Evolutionary conservation across 2,888 invertebrate species (phyloP).

Genomic region (Andrena camellia): DNA sequence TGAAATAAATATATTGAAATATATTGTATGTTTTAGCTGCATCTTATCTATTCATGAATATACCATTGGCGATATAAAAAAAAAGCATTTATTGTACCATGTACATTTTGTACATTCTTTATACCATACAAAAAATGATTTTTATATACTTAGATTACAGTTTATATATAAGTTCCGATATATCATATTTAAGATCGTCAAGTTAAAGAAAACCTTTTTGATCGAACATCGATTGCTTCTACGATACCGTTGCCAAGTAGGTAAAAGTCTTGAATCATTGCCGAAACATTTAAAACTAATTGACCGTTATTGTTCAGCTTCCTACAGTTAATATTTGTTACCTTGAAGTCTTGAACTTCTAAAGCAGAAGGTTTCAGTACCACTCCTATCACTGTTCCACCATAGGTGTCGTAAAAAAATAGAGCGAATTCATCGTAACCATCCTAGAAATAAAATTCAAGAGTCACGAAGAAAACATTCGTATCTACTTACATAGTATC

Average conservation of each 20-base stretch:
- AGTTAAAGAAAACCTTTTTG: conserved; percentile 42
- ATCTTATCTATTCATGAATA: conserved; percentile 7
- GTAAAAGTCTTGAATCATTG: conserved; percentile 90
- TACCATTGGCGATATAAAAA: background rate
- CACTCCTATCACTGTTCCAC: conserved; percentile 94
- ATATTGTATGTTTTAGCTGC: conserved; percentile 20
- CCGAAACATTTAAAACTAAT: conserved; percentile 88
- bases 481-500: background rate
- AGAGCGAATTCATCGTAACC: conserved; percentile 92
- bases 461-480: background rate
- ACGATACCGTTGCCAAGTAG: conserved; percentile 90
- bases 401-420: conserved; percentile 95
- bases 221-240: conserved; percentile 85
- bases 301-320: conserved; percentile 86
- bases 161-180: conserved; percentile 3
- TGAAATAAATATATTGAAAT: conserved; percentile 60
- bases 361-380: conserved; percentile 92
- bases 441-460: conserved; percentile 85
- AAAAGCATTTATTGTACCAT: conserved; percentile 12
- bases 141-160: conserved; percentile 39
- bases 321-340: conserved; percentile 87
- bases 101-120: background rate
- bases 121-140: conserved; percentile 25
- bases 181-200: conserved; percentile 12
- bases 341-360: conserved; percentile 90